phyloP scores from a whole-genome alignment of 2,888 invertebrate species.

The Plutella xylostella region DNA sequence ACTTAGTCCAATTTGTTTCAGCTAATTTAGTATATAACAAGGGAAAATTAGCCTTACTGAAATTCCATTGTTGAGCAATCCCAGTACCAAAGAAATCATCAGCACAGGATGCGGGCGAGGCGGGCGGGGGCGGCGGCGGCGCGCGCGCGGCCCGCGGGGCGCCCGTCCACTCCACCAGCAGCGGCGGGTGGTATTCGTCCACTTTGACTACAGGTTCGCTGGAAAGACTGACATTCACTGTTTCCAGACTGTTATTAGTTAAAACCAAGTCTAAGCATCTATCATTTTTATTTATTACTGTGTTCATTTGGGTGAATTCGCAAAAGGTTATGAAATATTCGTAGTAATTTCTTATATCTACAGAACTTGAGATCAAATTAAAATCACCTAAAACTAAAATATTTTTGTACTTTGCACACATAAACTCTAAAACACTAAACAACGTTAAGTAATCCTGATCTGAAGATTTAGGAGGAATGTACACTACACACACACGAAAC shows the following conservation, averaged over 20 bases:
- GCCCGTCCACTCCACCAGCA: background rate
- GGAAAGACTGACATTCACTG: slow-evolving; percentile 1
- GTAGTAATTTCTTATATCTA: slow-evolving; percentile 13
- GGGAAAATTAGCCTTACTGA: slow-evolving; percentile 15
- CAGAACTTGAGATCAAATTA: slow-evolving; percentile 13
- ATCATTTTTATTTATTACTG: slow-evolving; percentile 14
- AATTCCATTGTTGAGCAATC: slow-evolving; percentile 14
- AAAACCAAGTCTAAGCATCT: slow-evolving; percentile 8
- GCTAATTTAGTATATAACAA: slow-evolving; percentile 9
- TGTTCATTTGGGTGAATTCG: slow-evolving; percentile 17
- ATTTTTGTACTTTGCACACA: background rate
- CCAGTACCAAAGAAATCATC: no score
- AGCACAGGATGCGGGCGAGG: background rate
- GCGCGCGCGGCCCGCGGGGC: background rate
- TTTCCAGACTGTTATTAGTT: background rate
- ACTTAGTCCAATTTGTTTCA: slow-evolving; percentile 11
- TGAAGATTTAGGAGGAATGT: slow-evolving; percentile 7
- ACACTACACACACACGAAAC: slow-evolving; percentile 3
- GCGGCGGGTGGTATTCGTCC: slow-evolving; percentile 5
- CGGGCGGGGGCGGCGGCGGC: background rate
- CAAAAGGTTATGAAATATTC: slow-evolving; percentile 18
- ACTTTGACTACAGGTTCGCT: background rate
- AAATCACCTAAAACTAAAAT: slow-evolving; percentile 6
- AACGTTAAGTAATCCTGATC: slow-evolving; percentile 7
- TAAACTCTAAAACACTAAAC: background rate